These are phyloP conservation scores for Actinemys pallida DNA, from an alignment of 2,113 vertebrate genomes.

Conservation along the genomic window DNA sequence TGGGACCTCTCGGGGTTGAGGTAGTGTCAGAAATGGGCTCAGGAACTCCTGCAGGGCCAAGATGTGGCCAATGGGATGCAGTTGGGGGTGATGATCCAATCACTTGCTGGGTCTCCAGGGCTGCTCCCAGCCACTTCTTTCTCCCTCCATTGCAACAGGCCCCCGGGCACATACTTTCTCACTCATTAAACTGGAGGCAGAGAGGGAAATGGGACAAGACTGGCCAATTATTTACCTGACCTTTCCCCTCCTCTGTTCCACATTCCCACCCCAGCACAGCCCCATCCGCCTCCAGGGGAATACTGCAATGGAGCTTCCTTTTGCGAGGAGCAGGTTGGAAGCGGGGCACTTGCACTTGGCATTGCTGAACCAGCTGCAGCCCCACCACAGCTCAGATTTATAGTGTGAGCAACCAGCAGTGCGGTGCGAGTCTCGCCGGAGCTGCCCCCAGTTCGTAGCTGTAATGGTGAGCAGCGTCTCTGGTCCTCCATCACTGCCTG, in stretches of 20 bases:
- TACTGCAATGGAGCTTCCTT: neutral
- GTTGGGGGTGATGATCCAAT: neutral
- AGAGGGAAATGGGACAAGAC: rapidly evolving
- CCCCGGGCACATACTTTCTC: neutral
- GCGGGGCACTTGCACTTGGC: neutral
- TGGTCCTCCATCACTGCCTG: neutral
- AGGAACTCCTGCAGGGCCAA: neutral
- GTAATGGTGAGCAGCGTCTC: neutral
- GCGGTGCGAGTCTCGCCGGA: neutral
- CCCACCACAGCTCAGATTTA: neutral
- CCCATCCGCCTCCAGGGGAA: neutral
- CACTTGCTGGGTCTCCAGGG: rapidly evolving
- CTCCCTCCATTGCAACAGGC: neutral
- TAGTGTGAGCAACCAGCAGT: neutral
- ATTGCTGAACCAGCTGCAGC: neutral
- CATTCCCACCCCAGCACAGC: rapidly evolving
- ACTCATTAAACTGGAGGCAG: slow-evolving; percentile 41
- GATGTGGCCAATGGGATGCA: neutral
- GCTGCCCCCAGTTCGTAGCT: neutral
- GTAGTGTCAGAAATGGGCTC: neutral
- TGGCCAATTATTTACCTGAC: slow-evolving; percentile 36
- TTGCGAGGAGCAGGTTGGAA: neutral
- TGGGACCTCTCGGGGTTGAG: neutral
- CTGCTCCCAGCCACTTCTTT: neutral
- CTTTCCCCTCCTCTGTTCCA: neutral